Evolutionary conservation across 2,888 invertebrate genomes (phyloP).

Genomic region (Dichetophora obliterata): DNA sequence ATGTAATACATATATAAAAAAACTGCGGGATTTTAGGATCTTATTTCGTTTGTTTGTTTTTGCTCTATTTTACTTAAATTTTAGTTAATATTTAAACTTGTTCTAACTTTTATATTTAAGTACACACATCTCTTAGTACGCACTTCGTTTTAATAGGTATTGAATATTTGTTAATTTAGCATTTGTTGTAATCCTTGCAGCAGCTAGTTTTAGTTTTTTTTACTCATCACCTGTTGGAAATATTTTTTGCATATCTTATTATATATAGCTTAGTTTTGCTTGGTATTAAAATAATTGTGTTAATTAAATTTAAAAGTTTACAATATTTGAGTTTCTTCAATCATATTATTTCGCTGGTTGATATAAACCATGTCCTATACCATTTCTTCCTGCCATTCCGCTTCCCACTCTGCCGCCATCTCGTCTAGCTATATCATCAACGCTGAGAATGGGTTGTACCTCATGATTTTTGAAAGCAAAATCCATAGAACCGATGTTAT

Average conservation of each 20-base stretch:
- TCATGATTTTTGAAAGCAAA: slow-evolving; percentile 89
- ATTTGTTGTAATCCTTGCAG: too few species aligned
- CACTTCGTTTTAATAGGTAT: too few species aligned
- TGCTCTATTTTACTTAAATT: background rate
- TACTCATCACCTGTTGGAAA: background rate
- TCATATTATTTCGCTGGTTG: too few species aligned
- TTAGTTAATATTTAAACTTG: too few species aligned
- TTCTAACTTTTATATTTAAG: background rate
- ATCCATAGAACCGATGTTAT: slow-evolving; percentile 90
- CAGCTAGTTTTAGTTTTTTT: background rate
- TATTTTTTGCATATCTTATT: background rate
- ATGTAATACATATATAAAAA: background rate
- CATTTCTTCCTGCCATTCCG: slow-evolving; percentile 19
- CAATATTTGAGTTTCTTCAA: too few species aligned
- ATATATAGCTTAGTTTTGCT: background rate
- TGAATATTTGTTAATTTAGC: too few species aligned
- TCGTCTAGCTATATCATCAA: slow-evolving; percentile 73
- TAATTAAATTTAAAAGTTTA: background rate
- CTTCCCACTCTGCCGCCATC: slow-evolving; percentile 25
- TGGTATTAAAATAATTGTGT: background rate
- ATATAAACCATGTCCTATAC: background rate
- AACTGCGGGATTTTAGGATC: background rate
- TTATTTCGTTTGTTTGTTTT: background rate
- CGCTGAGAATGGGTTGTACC: slow-evolving; percentile 85
- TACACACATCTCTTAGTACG: background rate